A percentile compares a stretch with the other conserved stretches of the same genome.
Conservation (phyloP, 92 coral and sea anemone genomes). For the Porites lobata region DNA sequence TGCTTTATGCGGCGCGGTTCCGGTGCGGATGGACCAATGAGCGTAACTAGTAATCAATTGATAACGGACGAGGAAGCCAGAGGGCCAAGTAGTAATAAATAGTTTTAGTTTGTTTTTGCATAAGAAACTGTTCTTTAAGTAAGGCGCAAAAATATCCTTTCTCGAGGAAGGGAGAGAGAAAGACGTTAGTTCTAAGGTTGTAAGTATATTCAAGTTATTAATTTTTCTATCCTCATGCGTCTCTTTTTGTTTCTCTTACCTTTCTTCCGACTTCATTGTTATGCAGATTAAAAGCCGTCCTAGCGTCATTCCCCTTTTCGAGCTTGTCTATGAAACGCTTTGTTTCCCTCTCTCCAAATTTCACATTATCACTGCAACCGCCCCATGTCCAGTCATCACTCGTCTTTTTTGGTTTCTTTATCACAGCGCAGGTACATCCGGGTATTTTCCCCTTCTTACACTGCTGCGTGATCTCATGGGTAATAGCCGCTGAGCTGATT, state of each 20-base stretch:
- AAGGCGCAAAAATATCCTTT: no score
- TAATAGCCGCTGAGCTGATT: constrained; percentile 84
- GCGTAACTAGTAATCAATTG: no score
- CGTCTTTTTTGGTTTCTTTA: constrained; percentile 14
- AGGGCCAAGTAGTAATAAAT: no score
- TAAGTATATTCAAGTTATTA: no score
- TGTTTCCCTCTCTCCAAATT: constrained; percentile 77
- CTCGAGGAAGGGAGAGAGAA: no score
- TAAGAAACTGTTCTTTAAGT: no score
- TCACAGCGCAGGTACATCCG: constrained; percentile 74
- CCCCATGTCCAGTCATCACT: constrained; percentile 65
- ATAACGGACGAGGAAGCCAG: no score
- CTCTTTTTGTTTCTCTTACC: constrained; percentile 31
- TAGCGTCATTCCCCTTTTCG: constrained; percentile 64
- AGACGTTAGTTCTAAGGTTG: no score
- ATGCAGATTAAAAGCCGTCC: constrained; percentile 69
- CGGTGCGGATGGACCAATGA: no score
- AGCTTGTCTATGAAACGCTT: constrained; percentile 79
- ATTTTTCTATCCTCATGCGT: no score
- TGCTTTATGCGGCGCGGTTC: no score
- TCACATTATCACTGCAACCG: constrained; percentile 84
- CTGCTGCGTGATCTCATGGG: constrained; percentile 72
- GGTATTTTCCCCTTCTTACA: constrained; percentile 78
- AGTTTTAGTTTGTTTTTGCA: no score
- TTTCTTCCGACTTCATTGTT: constrained; percentile 88